Evolutionary conservation across 1,140 invertebrate genomes (phyloP), one percentile per base, ranked within the genome.

Genomic region (Meloidogyne hapla): DNA sequence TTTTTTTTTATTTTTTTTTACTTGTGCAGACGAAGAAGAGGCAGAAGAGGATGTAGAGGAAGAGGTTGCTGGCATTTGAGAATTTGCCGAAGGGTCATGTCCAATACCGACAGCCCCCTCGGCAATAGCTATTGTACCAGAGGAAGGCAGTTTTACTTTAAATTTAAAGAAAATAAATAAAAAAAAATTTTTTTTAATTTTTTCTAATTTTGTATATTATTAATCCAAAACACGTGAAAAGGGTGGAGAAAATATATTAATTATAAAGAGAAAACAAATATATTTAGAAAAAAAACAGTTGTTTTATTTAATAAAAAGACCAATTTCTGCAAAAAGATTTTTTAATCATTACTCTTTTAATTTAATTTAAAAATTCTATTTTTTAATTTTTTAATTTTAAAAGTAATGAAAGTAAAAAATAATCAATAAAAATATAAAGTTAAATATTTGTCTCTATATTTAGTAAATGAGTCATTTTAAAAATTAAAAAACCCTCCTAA

Each of bases 31-130:
- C 21, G 71, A 63, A 10, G 71, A 73, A 18, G 71, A 73, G 25
- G 71, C 71, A 23, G 71, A 73, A 8, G 71, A 73, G n/a, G 48
- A n/a, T 25, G 71, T 33, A 38, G 71, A 73, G 13, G 71, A 73
- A 40, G 71, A 73, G 21, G 71, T 61, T 18, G 71, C 38, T 1
- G 71, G 71, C n/a, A 61, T 28, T 23, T 33, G 48, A 56, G 6
- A 56, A 42, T n/a, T 15, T n/a, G 65, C 21, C 56, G 70, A 63
- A 38, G 71, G 71, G 26, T 73, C 71, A 33, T 73, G 56, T 25
- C 48, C 71, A 38, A 61, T 61, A 18, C 69, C 18, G 26, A 61
- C 61, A 26, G 69, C 56, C 48, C 48, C 48, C 12, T 56, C 48
- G 56, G 71, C 42, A 73, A 73, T 64, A 40, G 71, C 56, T 40